Conservation (phyloP, 2,113 vertebrate genomes). For the Anhinga anhinga region DNA sequence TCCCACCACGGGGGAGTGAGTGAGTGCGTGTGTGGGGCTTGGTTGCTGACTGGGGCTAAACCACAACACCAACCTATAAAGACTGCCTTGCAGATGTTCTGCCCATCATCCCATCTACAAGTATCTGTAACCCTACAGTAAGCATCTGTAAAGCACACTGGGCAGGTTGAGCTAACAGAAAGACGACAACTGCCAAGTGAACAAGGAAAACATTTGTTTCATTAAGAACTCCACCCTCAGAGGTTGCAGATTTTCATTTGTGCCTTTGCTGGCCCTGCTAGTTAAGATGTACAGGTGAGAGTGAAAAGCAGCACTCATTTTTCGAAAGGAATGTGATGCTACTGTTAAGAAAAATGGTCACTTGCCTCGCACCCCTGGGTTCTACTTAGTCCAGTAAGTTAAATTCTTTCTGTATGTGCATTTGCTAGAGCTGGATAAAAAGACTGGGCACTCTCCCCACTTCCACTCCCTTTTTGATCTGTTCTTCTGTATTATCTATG, state of each 20-base stretch:
- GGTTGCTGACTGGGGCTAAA: no score
- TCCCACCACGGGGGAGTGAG: no score
- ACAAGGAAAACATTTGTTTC: background rate
- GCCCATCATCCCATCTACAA: background rate
- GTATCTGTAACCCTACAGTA: background rate
- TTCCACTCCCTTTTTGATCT: background rate
- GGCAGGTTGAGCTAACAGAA: background rate
- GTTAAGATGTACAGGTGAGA: background rate
- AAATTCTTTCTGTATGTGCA: background rate
- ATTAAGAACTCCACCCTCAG: background rate
- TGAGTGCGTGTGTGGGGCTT: no score
- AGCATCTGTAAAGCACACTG: background rate
- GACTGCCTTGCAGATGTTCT: background rate
- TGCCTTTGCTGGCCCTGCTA: background rate
- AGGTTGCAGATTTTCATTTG: background rate
- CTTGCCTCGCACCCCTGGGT: background rate
- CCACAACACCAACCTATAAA: background rate
- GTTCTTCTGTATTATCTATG: background rate
- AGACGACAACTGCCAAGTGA: background rate
- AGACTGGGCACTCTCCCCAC: background rate
- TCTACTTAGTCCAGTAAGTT: background rate
- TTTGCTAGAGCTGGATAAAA: background rate
- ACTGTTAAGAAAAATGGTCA: background rate
- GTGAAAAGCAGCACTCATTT: background rate
- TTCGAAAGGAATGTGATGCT: background rate